Evolutionary conservation across 2,888 invertebrate species (phyloP).

Genomic region (Noctuana brunneofusca): DNA sequence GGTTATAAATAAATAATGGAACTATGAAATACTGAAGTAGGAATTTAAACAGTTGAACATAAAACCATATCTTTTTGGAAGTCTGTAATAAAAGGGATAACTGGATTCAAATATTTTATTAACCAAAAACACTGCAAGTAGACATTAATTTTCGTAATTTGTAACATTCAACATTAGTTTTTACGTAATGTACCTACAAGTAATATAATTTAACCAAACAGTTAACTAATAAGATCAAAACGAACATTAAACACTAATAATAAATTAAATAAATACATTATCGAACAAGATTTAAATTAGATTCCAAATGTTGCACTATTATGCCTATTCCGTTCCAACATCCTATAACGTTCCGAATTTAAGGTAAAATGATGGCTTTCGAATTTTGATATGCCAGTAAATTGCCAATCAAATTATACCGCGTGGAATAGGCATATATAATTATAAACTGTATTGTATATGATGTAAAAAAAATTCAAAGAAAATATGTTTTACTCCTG

Average conservation of each 20-base stretch:
- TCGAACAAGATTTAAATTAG: conserved; percentile 25
- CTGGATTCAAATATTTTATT: conserved; percentile 26
- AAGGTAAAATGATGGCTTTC: too few relatives aligned
- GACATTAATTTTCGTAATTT: neutral
- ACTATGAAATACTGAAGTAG: too few relatives aligned
- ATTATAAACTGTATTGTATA: neutral
- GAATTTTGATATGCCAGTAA: too few relatives aligned
- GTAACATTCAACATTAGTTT: neutral
- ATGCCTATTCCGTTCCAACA: neutral
- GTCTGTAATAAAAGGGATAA: conserved; percentile 5
- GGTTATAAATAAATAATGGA: too few relatives aligned
- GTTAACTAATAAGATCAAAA: conserved; percentile 35
- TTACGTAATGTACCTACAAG: neutral
- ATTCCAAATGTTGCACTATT: conserved; percentile 1
- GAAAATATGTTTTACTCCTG: neutral
- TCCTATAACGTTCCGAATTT: too few relatives aligned
- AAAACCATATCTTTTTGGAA: too few relatives aligned
- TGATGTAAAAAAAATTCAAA: neutral
- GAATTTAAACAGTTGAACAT: too few relatives aligned
- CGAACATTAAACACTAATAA: conserved; percentile 36
- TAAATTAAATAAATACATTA: conserved; percentile 36
- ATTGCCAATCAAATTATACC: neutral
- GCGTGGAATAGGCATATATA: neutral
- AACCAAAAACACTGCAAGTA: conserved; percentile 22
- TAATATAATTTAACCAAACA: conserved; percentile 32